Percentiles rank a stretch among this genome's conserved stretches.
phyloP scores from a whole-genome alignment of 1,140 invertebrate genomes.

The Halesus radiatus region DNA sequence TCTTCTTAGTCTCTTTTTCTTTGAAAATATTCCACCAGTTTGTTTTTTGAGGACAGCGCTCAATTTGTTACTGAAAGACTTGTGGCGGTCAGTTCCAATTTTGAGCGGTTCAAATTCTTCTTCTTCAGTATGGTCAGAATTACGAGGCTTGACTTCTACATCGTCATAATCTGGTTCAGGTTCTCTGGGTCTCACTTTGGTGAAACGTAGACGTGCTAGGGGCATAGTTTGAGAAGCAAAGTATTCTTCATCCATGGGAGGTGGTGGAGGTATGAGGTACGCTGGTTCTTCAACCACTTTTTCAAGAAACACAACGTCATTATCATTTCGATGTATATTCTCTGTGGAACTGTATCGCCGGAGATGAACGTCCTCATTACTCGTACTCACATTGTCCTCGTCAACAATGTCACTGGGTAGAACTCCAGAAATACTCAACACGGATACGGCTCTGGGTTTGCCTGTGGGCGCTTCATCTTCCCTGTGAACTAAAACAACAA shows the following conservation, averaged over 20 bases:
- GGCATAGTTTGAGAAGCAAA: constrained; percentile 33
- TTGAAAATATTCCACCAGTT: not conserved
- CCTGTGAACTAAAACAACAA: constrained; percentile 57
- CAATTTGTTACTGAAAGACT: constrained; percentile 35
- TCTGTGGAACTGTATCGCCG: constrained; percentile 30
- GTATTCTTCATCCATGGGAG: constrained; percentile 46
- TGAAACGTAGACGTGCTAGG: not conserved
- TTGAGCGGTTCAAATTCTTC: not conserved
- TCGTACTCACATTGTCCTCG: constrained; percentile 40
- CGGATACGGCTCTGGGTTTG: not conserved
- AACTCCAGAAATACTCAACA: constrained; percentile 11
- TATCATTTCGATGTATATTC: not conserved
- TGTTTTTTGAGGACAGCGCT: constrained; percentile 35
- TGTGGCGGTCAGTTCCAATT: constrained; percentile 5
- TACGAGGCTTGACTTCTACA: not conserved
- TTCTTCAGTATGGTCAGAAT: not conserved
- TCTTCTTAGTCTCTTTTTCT: not conserved
- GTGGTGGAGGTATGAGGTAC: constrained; percentile 30
- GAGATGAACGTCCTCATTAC: constrained; percentile 18
- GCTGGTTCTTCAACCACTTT: constrained; percentile 1
- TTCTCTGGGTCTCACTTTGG: not conserved
- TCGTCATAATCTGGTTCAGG: constrained; percentile 32
- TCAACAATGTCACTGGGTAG: constrained; percentile 11
- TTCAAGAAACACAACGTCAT: no score
- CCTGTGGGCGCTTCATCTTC: constrained; percentile 48